Evolutionary conservation across 2,113 vertebrate species (phyloP), one percentile per base, ranked within the genome.

Genomic region (Chaetops frenatus): DNA sequence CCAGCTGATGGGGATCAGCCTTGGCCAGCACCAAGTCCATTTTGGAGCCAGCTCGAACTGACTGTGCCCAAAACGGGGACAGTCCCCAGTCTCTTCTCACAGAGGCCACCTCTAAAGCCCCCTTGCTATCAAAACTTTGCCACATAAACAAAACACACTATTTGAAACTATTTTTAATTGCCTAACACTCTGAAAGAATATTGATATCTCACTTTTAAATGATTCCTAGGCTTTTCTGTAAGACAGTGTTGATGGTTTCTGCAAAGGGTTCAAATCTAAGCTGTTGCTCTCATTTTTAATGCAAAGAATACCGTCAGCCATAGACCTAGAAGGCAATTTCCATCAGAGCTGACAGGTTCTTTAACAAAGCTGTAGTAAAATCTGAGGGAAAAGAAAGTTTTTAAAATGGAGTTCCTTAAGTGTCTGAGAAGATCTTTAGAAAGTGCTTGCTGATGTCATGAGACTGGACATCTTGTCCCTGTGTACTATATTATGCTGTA

Each of bases 51-150:
- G 23, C 6, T 58, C 19, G 22, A 71, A 33, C 8, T 35, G 31
- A 2, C 48, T 78, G 11, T 72, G 14, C 15, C 50, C 23, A 20
- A 31, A 56, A 51, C 0, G 1, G 15, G 9, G 5, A 44, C 2
- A 36, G 22, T 31, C 9, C 12, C 16, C 6, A 19, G n/a, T 36
- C 4, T 54, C 24, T 38, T 72, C 65, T 73, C 35, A 67, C 10
- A 62, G 13, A 58, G 3, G 8, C 24, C 42, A 56, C 16, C 5
- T 7, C 19, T 50, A 25, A 35, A 78, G 11, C 8, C 3, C 8
- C 11, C 3, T 11, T 22, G 12, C 21, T 64, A 15, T 14, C 12
- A 45, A 77, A 78, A 64, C 4, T 33, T 72, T 69, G 3, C 7
- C 33, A 45, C 10, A 31, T 48, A 31, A 81, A 53, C 8, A 56